These are phyloP conservation scores for Nezara viridula DNA, from an alignment of 2,888 invertebrate species.

Conservation along the genomic window DNA sequence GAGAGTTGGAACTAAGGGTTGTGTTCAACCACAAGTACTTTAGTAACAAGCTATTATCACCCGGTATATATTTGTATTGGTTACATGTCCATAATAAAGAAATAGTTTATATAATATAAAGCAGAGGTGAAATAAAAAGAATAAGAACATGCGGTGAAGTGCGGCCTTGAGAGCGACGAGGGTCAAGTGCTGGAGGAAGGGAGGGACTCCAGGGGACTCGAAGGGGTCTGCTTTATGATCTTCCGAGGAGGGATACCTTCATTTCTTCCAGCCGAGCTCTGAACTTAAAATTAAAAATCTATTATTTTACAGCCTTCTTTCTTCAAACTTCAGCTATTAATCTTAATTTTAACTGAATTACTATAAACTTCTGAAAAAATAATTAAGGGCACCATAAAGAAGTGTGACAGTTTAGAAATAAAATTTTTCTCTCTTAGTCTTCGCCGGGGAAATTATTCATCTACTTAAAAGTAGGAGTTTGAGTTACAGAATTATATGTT, in stretches of 20 bases:
- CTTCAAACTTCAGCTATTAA: constrained; percentile 4
- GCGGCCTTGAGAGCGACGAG: neutral
- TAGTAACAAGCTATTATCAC: too few species aligned
- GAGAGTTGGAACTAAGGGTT: too few species aligned
- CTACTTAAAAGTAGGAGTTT: neutral
- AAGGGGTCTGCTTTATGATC: neutral
- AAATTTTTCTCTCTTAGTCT: neutral
- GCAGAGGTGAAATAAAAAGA: neutral
- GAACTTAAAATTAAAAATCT: constrained; percentile 9
- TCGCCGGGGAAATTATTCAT: neutral
- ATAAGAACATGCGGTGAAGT: neutral
- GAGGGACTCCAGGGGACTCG: neutral
- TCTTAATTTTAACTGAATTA: constrained; percentile 20
- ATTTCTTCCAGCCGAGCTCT: neutral
- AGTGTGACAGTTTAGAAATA: neutral
- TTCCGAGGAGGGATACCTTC: neutral
- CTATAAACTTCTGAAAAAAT: constrained; percentile 18
- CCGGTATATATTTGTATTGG: neutral
- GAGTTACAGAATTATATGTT: neutral
- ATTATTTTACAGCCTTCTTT: neutral
- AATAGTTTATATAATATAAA: neutral
- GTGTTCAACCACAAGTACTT: too few species aligned
- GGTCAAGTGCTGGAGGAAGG: neutral
- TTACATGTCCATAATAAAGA: neutral
- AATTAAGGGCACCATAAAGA: neutral